phyloP scores from a whole-genome alignment of 2,113 vertebrate genomes.

The Spilogale gracilis region DNA sequence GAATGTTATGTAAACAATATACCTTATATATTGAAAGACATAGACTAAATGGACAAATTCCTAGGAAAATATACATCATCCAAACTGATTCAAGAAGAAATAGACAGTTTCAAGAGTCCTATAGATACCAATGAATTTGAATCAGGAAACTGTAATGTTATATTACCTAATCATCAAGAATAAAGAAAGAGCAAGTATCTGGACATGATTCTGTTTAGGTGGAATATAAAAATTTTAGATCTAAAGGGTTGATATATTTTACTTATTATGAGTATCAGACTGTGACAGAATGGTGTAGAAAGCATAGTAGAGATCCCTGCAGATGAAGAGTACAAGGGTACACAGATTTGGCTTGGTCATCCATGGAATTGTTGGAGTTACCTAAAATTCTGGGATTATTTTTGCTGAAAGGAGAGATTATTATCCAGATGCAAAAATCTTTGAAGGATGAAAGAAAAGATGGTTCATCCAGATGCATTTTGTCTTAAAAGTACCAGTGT shows the following conservation, averaged over 20 bases:
- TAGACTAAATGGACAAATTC: neutral
- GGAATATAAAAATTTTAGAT: neutral
- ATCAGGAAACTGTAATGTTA: neutral
- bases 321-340: neutral
- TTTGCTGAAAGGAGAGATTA: neutral
- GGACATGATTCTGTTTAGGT: neutral
- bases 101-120: neutral
- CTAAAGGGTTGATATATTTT: neutral
- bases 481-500: neutral
- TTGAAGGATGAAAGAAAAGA: neutral
- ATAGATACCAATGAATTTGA: neutral
- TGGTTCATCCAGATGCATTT: neutral
- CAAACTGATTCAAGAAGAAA: neutral
- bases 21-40: neutral
- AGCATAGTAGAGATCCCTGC: neutral
- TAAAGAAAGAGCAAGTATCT: neutral
- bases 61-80: neutral
- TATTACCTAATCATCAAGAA: neutral
- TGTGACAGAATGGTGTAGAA: neutral
- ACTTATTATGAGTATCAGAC: neutral
- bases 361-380: neutral
- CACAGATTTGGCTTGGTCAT: neutral
- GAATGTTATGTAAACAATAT: neutral
- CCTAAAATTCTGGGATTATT: neutral
- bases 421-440: neutral